Evolutionary conservation across 64 coral and sea anemone species (phyloP).

Genomic region (Anthopleura sola): DNA sequence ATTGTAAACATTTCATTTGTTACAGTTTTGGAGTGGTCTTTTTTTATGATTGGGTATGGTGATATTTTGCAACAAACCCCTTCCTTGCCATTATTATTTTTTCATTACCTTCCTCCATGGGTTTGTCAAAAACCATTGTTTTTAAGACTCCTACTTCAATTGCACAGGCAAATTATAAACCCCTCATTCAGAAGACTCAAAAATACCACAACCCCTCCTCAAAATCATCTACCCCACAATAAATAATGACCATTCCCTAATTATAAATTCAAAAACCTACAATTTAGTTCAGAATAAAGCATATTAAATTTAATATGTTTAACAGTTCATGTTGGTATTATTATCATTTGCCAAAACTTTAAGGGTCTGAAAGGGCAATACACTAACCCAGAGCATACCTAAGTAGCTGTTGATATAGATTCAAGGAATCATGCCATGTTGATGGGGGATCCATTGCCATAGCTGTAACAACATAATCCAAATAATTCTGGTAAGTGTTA

Average conservation of each 20-base stretch:
- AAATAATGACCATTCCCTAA: not conserved
- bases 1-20: not conserved
- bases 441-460: conserved; percentile 47
- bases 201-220: not conserved
- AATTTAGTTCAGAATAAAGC: not conserved
- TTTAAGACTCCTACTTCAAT: not conserved
- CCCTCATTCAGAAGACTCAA: not conserved
- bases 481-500: conserved; percentile 58
- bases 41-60: not conserved
- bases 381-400: conserved; percentile 37
- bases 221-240: not conserved
- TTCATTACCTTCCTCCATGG: not conserved
- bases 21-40: not conserved
- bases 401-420: conserved; percentile 67
- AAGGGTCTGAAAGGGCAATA: not conserved
- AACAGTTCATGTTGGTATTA: not conserved
- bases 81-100: not conserved
- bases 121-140: not conserved
- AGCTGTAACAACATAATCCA: conserved; percentile 72
- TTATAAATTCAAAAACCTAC: not conserved
- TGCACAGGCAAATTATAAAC: not conserved
- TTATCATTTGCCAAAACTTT: not conserved
- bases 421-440: conserved; percentile 49
- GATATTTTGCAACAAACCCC: not conserved
- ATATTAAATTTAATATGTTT: not conserved